phyloP scores from a whole-genome alignment of 1,140 invertebrate genomes.

The Druon quercuslanigerum region DNA sequence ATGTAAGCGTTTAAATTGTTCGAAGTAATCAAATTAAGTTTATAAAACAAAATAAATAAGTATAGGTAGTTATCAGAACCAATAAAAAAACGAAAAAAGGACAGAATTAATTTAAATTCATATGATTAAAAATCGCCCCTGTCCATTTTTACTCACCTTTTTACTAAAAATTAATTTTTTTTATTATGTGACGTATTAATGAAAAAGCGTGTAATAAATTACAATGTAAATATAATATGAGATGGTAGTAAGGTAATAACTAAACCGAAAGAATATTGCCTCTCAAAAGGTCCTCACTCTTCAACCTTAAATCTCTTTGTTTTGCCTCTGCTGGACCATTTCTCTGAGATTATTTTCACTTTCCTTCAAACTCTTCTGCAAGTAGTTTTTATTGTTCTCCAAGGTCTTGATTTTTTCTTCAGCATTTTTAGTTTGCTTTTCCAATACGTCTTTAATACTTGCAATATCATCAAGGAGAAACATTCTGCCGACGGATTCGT shows the following conservation, averaged over 20 bases:
- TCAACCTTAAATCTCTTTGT: slow-evolving; percentile 60
- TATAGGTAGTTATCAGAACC: too few relatives aligned
- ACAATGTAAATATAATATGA: background rate
- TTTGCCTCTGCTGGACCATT: slow-evolving; percentile 83
- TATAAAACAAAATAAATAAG: too few relatives aligned
- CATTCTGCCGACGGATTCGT: slow-evolving; percentile 89
- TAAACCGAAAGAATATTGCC: background rate
- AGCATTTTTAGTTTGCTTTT: slow-evolving; percentile 78
- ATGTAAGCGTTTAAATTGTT: too few relatives aligned
- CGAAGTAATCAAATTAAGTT: too few relatives aligned
- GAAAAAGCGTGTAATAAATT: slow-evolving; percentile 5
- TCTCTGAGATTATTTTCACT: slow-evolving; percentile 90
- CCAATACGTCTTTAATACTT: slow-evolving; percentile 80
- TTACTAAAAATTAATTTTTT: background rate
- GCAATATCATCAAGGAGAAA: slow-evolving; percentile 83
- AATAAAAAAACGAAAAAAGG: background rate
- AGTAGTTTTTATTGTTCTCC: slow-evolving; percentile 85
- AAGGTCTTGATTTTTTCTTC: slow-evolving; percentile 85
- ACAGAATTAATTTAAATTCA: background rate
- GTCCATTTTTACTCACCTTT: background rate
- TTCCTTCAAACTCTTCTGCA: slow-evolving; percentile 88
- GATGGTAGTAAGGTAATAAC: slow-evolving; percentile 9
- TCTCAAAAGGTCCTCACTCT: background rate
- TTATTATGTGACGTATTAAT: background rate
- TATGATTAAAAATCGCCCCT: too few relatives aligned